Percentiles rank a stretch among this genome's conserved stretches.
These are phyloP conservation scores for Nothocercus nigrocapillus DNA, from an alignment of 2,113 vertebrate species.

Conservation along the genomic window DNA sequence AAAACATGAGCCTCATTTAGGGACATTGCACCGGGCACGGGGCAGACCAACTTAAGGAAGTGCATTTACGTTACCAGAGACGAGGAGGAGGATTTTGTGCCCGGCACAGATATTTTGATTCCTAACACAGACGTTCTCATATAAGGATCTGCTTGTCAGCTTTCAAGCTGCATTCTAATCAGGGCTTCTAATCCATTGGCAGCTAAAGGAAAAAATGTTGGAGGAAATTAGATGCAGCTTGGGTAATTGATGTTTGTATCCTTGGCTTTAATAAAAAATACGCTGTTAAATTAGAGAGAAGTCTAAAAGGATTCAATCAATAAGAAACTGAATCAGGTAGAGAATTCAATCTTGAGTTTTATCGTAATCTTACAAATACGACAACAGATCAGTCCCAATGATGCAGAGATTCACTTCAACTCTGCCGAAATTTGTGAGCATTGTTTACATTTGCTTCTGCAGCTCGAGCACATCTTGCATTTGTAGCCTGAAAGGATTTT, in stretches of 20 bases:
- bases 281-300: slow-evolving; percentile 77
- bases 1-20: slow-evolving; percentile 17
- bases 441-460: slow-evolving; percentile 27
- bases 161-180: slow-evolving; percentile 81
- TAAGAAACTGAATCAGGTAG: slow-evolving; percentile 75
- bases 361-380: slow-evolving; percentile 72
- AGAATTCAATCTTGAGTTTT: slow-evolving; percentile 75
- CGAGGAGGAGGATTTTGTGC: slow-evolving; percentile 76
- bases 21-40: slow-evolving; percentile 41
- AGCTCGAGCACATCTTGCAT: slow-evolving; percentile 15
- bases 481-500: slow-evolving; percentile 39
- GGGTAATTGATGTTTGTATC: slow-evolving; percentile 79
- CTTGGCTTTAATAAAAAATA: slow-evolving; percentile 78
- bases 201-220: slow-evolving; percentile 48
- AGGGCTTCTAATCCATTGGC: slow-evolving; percentile 78
- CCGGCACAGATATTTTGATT: slow-evolving; percentile 72
- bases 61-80: slow-evolving; percentile 78
- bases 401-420: slow-evolving; percentile 40
- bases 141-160: slow-evolving; percentile 76
- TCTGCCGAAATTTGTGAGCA: slow-evolving; percentile 26
- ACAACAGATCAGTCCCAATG: slow-evolving; percentile 33
- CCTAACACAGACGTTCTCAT: slow-evolving; percentile 63
- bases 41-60: slow-evolving; percentile 74
- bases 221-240: slow-evolving; percentile 79
- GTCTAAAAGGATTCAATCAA: slow-evolving; percentile 77